Conservation (phyloP, 2,797 vertebrate genomes). For the Tangara arthus region DNA sequence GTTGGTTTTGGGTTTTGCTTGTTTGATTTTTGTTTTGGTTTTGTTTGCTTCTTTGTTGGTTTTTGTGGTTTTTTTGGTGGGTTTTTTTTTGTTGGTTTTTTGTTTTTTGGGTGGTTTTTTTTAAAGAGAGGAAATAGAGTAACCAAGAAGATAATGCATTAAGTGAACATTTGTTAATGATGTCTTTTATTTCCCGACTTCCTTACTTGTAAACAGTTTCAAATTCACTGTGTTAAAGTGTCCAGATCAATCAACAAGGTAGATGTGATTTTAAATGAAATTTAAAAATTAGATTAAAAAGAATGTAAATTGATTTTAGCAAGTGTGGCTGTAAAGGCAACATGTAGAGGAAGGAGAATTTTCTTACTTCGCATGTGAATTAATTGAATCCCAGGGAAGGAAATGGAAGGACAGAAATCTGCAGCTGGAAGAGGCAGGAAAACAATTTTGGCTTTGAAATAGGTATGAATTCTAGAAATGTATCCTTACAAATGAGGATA, state of each 20-base stretch:
- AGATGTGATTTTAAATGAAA: not conserved
- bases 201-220: not conserved
- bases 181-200: not conserved
- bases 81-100: too few relatives aligned
- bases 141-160: not conserved
- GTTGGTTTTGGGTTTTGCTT: not conserved
- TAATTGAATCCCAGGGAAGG: not conserved
- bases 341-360: not conserved
- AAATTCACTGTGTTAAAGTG: not conserved
- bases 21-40: not conserved
- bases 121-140: not conserved
- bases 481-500: not conserved
- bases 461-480: not conserved
- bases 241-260: not conserved
- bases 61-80: not conserved
- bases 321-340: not conserved
- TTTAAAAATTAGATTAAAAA: not conserved
- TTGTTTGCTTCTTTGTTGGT: not conserved
- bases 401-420: not conserved
- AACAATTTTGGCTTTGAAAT: conserved; percentile 7
- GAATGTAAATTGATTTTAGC: not conserved
- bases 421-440: not conserved
- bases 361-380: conserved; percentile 22
- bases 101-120: fast-evolving
- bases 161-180: not conserved